phyloP scores from a whole-genome alignment of 2,797 vertebrate species.

The Aphelocoma californica region DNA sequence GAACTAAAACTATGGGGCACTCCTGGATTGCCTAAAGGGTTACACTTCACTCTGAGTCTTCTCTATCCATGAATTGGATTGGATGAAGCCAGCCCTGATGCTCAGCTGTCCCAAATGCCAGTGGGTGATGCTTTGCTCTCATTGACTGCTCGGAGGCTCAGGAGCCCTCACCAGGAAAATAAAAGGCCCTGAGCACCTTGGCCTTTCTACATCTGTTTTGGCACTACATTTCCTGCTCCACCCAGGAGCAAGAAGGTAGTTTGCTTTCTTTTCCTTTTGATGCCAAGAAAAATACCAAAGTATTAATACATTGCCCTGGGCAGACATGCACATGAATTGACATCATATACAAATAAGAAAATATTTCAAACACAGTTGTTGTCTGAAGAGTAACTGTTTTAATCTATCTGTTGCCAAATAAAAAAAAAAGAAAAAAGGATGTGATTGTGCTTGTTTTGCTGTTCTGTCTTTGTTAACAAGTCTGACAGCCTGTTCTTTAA shows the following conservation, averaged over 20 bases:
- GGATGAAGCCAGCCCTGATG: background rate
- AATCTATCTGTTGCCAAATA: background rate
- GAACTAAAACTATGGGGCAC: background rate
- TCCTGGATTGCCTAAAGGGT: background rate
- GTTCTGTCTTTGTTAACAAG: background rate
- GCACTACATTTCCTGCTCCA: background rate
- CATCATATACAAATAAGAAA: background rate
- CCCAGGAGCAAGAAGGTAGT: background rate
- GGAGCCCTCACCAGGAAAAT: background rate
- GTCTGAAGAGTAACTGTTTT: background rate
- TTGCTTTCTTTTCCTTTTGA: background rate
- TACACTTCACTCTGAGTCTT: background rate
- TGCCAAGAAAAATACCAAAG: background rate
- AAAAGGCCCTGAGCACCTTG: background rate
- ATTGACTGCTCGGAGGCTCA: background rate
- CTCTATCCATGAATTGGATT: background rate
- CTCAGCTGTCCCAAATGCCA: background rate
- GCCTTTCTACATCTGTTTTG: background rate
- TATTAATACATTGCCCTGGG: background rate
- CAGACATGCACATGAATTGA: background rate
- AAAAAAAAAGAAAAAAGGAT: background rate
- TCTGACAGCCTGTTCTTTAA: background rate
- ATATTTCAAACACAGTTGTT: background rate
- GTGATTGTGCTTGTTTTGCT: background rate
- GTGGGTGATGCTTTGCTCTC: background rate